phyloP scores from a whole-genome alignment of 2,113 vertebrate species.

The Murina feae region DNA sequence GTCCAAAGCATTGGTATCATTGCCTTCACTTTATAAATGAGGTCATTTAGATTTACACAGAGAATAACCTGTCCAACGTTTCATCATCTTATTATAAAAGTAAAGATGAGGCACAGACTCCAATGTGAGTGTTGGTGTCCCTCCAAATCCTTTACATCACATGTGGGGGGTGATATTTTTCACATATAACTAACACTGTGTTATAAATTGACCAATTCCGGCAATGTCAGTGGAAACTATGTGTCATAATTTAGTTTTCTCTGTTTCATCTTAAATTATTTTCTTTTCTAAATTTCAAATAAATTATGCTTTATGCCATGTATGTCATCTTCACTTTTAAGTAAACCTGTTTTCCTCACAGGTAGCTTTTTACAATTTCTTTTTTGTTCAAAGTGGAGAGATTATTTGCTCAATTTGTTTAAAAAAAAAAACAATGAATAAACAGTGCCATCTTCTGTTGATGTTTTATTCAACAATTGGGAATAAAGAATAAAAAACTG shows the following conservation, averaged over 20 bases:
- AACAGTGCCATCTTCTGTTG: slow-evolving; percentile 82
- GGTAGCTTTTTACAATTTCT: not conserved
- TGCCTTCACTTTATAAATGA: not conserved
- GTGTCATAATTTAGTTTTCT: not conserved
- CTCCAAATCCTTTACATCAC: not conserved
- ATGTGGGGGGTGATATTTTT: not conserved
- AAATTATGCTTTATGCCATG: not conserved
- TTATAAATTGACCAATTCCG: not conserved
- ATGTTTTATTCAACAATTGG: slow-evolving; percentile 47
- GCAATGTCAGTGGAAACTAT: not conserved
- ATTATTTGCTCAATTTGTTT: slow-evolving; percentile 19
- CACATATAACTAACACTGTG: not conserved
- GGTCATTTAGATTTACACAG: not conserved
- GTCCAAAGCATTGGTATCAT: not conserved
- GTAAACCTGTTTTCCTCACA: not conserved
- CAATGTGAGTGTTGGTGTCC: accelerated
- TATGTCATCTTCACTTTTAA: not conserved
- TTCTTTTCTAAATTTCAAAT: not conserved
- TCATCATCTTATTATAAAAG: not conserved
- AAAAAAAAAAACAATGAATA: slow-evolving; percentile 46
- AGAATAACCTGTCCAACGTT: not conserved
- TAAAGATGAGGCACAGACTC: not conserved
- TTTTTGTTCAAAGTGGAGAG: not conserved
- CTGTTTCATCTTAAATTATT: not conserved
- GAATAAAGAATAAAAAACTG: not conserved